A percentile compares a stretch with the other conserved stretches of the same genome.
phyloP scores from a whole-genome alignment of 1,140 invertebrate species.

The Panulirus ornatus region DNA sequence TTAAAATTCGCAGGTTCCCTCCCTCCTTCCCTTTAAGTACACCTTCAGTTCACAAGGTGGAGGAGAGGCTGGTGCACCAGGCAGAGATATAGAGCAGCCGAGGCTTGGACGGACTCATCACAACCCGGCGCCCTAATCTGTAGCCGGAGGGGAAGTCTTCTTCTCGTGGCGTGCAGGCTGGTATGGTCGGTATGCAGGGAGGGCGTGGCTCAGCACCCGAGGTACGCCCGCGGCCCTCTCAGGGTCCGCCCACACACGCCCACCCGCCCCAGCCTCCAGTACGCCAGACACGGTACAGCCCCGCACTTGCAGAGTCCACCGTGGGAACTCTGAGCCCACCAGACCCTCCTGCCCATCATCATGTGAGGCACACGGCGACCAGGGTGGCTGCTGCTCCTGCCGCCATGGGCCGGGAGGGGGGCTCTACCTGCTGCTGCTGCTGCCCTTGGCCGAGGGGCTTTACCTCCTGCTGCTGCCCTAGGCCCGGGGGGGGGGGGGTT shows the following conservation, averaged over 20 bases:
- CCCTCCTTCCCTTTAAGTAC: neutral
- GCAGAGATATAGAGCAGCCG: conserved; percentile 2
- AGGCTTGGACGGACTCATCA: neutral
- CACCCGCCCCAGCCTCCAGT: conserved; percentile 17
- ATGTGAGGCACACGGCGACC: no score
- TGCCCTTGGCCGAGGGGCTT: no score
- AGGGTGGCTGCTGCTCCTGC: no score
- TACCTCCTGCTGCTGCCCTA: no score
- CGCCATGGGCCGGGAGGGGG: no score
- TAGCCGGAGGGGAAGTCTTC: conserved; percentile 1
- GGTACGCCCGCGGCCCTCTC: conserved; percentile 25
- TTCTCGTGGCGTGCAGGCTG: conserved; percentile 40
- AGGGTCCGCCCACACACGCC: conserved; percentile 44
- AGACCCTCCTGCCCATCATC: no score
- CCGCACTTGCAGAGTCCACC: neutral
- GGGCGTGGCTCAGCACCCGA: conserved; percentile 24
- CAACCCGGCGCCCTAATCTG: neutral
- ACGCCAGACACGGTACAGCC: neutral
- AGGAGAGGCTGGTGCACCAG: conserved; percentile 5
- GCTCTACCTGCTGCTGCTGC: no score
- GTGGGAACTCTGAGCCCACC: no score
- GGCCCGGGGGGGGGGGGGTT: no score
- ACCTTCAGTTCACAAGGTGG: neutral
- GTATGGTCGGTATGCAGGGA: conserved; percentile 30
- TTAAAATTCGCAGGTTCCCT: no score